Evolutionary conservation across 2,888 invertebrate genomes (phyloP).

Genomic region (Tromatobia lineatoria): DNA sequence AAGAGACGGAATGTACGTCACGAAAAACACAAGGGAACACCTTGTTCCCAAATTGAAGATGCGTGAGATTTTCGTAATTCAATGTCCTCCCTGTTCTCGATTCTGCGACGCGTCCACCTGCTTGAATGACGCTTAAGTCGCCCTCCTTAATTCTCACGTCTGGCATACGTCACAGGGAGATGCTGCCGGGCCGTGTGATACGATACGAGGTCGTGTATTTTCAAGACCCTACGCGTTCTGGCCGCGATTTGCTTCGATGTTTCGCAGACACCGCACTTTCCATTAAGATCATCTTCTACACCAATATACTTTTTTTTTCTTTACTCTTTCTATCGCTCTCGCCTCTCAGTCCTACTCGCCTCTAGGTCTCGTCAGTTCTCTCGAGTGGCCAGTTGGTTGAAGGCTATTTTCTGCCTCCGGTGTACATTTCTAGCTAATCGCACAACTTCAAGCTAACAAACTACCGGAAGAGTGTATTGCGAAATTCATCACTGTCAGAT

Average conservation of each 20-base stretch:
- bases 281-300: conserved; percentile 45
- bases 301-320: conserved; percentile 17
- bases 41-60: conserved; percentile 55
- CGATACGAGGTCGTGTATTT: conserved; percentile 70
- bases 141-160: conserved; percentile 13
- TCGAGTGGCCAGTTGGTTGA: conserved; percentile 65
- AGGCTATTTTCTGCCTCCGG: conserved; percentile 58
- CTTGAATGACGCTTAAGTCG: conserved; percentile 49
- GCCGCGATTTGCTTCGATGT: conserved; percentile 37
- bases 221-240: conserved; percentile 56
- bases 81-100: conserved; percentile 43
- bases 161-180: conserved; percentile 64
- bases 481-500: background rate
- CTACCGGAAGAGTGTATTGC: background rate
- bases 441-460: background rate
- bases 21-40: conserved; percentile 19
- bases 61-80: conserved; percentile 55
- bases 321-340: conserved; percentile 45
- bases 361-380: conserved; percentile 52
- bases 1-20: conserved; percentile 31
- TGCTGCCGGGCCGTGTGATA: conserved; percentile 26
- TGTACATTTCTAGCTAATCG: conserved; percentile 41
- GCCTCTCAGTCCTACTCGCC: conserved; percentile 52
- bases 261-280: conserved; percentile 58
- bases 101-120: conserved; percentile 53